phyloP scores from a whole-genome alignment of 2,888 invertebrate species.

The Lepeophtheirus nordmannii region DNA sequence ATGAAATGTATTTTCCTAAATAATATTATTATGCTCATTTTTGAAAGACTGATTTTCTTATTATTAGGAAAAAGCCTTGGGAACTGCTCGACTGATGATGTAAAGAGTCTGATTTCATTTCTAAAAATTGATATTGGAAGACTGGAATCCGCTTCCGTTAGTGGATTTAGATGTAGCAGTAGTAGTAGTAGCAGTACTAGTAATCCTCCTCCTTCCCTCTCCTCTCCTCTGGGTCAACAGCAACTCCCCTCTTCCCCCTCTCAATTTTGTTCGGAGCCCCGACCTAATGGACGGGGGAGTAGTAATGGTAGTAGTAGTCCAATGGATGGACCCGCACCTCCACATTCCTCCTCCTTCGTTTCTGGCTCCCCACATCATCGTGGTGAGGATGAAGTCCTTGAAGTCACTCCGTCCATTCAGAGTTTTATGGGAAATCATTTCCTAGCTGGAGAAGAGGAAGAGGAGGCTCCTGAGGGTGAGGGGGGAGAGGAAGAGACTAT shows the following conservation, averaged over 20 bases:
- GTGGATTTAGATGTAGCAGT: background rate
- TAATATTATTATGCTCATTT: too few relatives aligned
- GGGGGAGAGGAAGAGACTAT: background rate
- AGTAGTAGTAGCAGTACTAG: background rate
- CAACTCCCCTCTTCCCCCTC: background rate
- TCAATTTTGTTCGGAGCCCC: too few relatives aligned
- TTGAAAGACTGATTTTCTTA: too few relatives aligned
- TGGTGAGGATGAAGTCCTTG: conserved; percentile 16
- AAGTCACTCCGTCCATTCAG: conserved; percentile 12
- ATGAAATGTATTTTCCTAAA: background rate
- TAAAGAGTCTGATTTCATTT: background rate
- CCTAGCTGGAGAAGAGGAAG: conserved; percentile 3
- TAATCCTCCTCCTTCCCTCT: background rate
- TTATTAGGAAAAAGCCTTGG: conserved; percentile 14
- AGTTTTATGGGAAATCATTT: conserved; percentile 19
- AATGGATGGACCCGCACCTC: background rate
- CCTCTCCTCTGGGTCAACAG: background rate
- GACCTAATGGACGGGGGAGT: too few relatives aligned
- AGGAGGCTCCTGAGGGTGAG: background rate
- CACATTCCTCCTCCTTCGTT: too few relatives aligned
- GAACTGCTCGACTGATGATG: conserved; percentile 7
- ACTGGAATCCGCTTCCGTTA: background rate
- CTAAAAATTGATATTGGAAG: conserved; percentile 10
- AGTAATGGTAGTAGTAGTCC: too few relatives aligned
- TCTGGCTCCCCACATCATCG: background rate